A percentile compares a stretch with the other conserved stretches of the same genome.
These are phyloP conservation scores for Anguilla marmorata DNA, from an alignment of 2,797 vertebrate genomes.

Conservation along the genomic window DNA sequence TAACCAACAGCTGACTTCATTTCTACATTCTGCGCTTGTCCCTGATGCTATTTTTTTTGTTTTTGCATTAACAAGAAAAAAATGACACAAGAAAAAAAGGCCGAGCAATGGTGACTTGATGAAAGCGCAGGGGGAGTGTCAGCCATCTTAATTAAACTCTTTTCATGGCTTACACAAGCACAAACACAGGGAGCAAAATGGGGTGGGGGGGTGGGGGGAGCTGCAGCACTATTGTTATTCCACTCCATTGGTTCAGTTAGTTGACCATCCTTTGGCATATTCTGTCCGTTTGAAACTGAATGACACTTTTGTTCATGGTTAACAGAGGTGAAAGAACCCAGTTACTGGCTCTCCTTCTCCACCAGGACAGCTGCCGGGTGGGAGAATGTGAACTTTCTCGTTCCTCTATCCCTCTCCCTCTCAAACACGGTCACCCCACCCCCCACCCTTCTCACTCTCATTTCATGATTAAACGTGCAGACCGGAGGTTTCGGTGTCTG, in stretches of 20 bases:
- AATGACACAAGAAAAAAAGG: not conserved
- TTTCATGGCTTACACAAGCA: conserved; percentile 81
- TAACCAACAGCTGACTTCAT: not conserved
- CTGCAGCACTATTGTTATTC: conserved; percentile 81
- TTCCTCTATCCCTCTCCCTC: conserved; percentile 10
- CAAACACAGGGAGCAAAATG: conserved; percentile 57
- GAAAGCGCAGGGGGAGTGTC: conserved; percentile 71
- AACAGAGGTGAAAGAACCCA: conserved; percentile 96
- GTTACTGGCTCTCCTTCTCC: conserved; percentile 79
- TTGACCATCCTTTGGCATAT: conserved; percentile 81
- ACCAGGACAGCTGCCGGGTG: conserved; percentile 79
- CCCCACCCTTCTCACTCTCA: not conserved
- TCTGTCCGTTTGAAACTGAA: conserved; percentile 86
- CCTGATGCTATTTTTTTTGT: not conserved
- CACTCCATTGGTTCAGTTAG: conserved; percentile 78
- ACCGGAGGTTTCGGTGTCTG: too few species aligned
- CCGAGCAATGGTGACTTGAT: conserved; percentile 70
- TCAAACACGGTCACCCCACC: not conserved
- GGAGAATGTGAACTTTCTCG: conserved; percentile 54
- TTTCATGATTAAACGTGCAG: not conserved
- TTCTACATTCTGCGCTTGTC: not conserved
- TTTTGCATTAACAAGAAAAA: too few species aligned
- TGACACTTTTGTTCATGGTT: conserved; percentile 94
- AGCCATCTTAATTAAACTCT: conserved; percentile 74
- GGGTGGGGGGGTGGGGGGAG: conserved; percentile 55